Percentiles rank a stretch among this genome's conserved stretches.
These are phyloP conservation scores for Heliconius sara DNA, from an alignment of 2,888 invertebrate species.

Conservation along the genomic window DNA sequence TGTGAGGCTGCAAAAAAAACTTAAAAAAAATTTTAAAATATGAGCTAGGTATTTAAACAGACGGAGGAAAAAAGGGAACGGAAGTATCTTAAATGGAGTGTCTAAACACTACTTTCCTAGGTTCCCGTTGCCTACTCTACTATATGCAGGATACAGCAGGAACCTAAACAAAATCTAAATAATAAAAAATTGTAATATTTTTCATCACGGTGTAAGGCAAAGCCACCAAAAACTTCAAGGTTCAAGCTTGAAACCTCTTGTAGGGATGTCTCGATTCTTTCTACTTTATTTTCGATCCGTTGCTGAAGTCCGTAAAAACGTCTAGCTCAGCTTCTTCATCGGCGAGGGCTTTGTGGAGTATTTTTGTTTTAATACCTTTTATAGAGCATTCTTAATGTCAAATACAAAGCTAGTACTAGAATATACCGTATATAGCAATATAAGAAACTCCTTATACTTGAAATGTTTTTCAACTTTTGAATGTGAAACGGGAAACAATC, in stretches of 20 bases:
- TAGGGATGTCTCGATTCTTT: constrained; percentile 82
- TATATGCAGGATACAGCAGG: not conserved
- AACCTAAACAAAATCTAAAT: not conserved
- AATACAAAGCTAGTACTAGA: constrained; percentile 43
- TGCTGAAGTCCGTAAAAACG: constrained; percentile 74
- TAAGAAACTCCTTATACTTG: constrained; percentile 14
- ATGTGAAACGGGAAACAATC: constrained; percentile 9
- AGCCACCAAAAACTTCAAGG: constrained; percentile 63
- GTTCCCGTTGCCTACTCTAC: no score
- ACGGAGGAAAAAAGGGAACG: no score
- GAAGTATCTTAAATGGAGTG: no score
- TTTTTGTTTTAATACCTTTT: constrained; percentile 53
- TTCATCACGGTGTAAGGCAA: constrained; percentile 59
- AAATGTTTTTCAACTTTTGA: constrained; percentile 7
- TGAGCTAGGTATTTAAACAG: no score
- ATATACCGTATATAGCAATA: constrained; percentile 32
- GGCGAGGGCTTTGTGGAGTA: constrained; percentile 54
- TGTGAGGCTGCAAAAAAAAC: no score
- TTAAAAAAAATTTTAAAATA: no score
- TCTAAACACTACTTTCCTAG: no score
- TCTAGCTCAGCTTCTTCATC: constrained; percentile 71
- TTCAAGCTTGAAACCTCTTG: constrained; percentile 77
- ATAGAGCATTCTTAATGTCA: constrained; percentile 46
- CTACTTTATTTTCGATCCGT: constrained; percentile 80
- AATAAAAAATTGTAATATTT: not conserved